A percentile compares a stretch with the other conserved stretches of the same genome.
Conservation (phyloP, 2,113 vertebrate species). For the Rhombomys opimus region DNA sequence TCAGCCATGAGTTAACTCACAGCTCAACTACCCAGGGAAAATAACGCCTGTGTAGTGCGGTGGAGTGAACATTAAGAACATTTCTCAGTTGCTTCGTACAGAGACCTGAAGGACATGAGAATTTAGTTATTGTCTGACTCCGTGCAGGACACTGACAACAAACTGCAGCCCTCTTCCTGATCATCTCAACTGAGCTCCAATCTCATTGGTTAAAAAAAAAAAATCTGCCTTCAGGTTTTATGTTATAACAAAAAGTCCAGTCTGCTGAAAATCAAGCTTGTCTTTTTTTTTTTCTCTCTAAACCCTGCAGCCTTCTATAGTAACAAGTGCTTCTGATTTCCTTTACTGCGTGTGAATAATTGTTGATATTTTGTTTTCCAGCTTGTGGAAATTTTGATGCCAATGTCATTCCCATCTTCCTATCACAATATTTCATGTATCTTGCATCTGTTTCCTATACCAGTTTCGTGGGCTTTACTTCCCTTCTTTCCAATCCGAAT, state of each 20-base stretch:
- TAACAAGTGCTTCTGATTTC: neutral
- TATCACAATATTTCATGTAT: neutral
- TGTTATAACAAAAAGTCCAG: neutral
- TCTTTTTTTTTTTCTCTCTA: neutral
- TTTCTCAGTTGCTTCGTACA: neutral
- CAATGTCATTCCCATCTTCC: neutral
- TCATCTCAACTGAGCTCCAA: neutral
- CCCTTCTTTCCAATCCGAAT: neutral
- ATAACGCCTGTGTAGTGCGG: no score
- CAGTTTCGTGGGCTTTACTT: neutral
- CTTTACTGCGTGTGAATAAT: neutral
- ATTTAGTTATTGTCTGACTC: neutral
- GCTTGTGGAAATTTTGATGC: neutral
- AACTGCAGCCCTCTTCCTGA: neutral
- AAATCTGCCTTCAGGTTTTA: neutral
- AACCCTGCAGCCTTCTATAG: neutral
- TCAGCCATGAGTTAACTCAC: neutral
- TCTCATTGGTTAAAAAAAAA: neutral
- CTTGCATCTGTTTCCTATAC: neutral
- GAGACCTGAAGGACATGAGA: neutral
- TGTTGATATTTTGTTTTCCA: neutral
- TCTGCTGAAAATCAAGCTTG: neutral
- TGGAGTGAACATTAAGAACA: neutral
- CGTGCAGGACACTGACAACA: neutral
- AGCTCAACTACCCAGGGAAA: neutral